Conservation (phyloP, 2,797 vertebrate genomes). For the Ficedula albicollis region DNA sequence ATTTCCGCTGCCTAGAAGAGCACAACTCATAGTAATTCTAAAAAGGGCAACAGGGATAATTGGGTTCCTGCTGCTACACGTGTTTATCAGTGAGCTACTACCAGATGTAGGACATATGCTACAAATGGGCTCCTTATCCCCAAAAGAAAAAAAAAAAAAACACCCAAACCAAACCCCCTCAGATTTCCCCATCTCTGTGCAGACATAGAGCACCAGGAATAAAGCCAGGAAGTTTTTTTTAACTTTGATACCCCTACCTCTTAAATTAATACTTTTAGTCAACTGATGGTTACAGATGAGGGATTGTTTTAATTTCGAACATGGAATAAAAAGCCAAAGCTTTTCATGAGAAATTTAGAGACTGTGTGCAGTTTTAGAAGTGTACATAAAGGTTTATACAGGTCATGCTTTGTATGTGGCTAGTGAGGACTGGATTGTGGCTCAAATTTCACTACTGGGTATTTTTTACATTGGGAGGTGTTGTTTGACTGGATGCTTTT, state of each 20-base stretch:
- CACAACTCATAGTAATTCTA: conserved; percentile 17
- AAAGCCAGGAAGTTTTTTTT: neutral
- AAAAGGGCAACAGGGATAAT: conserved; percentile 54
- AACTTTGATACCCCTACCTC: neutral
- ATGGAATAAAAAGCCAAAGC: neutral
- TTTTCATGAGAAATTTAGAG: neutral
- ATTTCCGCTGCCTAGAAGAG: conserved; percentile 37
- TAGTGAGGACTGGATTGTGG: neutral
- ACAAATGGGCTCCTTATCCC: conserved; percentile 27
- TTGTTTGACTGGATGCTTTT: neutral
- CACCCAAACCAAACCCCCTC: neutral
- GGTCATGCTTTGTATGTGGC: neutral
- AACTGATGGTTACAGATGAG: neutral
- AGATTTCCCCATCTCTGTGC: neutral
- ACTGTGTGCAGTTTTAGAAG: neutral
- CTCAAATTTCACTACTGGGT: neutral
- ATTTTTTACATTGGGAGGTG: neutral
- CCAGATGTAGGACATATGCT: conserved; percentile 62
- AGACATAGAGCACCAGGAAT: neutral
- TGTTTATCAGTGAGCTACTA: conserved; percentile 49
- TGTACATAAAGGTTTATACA: neutral
- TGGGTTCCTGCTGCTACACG: conserved; percentile 43
- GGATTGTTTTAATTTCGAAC: neutral
- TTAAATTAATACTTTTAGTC: neutral
- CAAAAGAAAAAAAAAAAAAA: neutral